Conservation (phyloP, 2,888 invertebrate genomes). For the Arctia plantaginis region DNA sequence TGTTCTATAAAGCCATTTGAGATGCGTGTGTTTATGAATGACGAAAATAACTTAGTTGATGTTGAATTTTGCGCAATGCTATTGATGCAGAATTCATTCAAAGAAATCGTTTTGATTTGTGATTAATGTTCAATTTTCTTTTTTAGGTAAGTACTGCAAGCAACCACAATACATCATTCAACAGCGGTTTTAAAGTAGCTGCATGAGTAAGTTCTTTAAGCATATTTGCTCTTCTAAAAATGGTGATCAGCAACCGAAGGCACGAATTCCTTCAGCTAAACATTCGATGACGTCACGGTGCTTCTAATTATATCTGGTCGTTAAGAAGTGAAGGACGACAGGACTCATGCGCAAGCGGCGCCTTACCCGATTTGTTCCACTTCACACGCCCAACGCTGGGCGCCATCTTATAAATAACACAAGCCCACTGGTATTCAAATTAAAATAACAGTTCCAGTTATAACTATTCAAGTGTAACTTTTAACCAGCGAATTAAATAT, state of each 20-base stretch:
- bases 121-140: slow-evolving; percentile 35
- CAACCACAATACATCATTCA: not conserved
- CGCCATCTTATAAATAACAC: slow-evolving; percentile 65
- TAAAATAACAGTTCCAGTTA: slow-evolving; percentile 45
- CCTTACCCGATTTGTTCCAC: slow-evolving; percentile 63
- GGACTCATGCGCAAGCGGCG: slow-evolving; percentile 65
- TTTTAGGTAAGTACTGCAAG: slow-evolving; percentile 53
- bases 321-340: slow-evolving; percentile 70
- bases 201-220: slow-evolving; percentile 18
- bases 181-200: not conserved
- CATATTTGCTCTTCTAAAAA: not conserved
- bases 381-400: slow-evolving; percentile 68
- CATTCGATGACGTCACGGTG: slow-evolving; percentile 56
- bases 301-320: slow-evolving; percentile 69
- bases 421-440: slow-evolving; percentile 58
- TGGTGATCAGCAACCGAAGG: slow-evolving; percentile 23
- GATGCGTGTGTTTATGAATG: slow-evolving; percentile 48
- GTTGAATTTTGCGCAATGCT: slow-evolving; percentile 31
- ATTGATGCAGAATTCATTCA: slow-evolving; percentile 11
- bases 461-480: not conserved
- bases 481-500: not conserved
- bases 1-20: slow-evolving; percentile 58
- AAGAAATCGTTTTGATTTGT: slow-evolving; percentile 17
- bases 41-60: slow-evolving; percentile 41
- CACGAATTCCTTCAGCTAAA: slow-evolving; percentile 41